Base-by-base conservation (phyloP, 1,140 invertebrate species). In the Solenopsis fugax region DNA sequence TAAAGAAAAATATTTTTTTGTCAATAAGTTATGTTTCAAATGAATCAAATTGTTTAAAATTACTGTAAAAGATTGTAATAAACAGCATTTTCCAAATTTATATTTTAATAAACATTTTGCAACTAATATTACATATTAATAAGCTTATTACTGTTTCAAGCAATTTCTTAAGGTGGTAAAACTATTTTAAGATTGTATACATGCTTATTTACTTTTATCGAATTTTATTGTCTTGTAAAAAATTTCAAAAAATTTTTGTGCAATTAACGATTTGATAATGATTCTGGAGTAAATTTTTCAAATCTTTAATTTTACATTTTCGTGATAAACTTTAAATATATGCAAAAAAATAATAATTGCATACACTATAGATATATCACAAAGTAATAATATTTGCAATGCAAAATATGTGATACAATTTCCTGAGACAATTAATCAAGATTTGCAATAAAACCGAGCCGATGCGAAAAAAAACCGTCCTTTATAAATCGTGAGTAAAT, bases 401-500 rank as follows among this genome's bases (percentile, higher is more conserved):
- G 12, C 54, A 37, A 54, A 75, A 77, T 62, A 62, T 41, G 29
- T 41, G 1, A 64, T 50, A 21, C 24, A n/a, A 52, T 52, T 45
- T n/a, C 10, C 62, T 21, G 16, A 52, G 16, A 41, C 37, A 52
- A 81, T 18, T 52, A 34, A 37, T 16, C 24, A 41, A 60, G 50
- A 41, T 52, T 21, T 41, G 12, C n/a, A 34, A 71, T 54, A 69
- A 52, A 50, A 45, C 2, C 29, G 10, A 58, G n/a, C 52, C 13
- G n/a, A 41, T 54, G n/a, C 5, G 24, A 54, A n/a, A 72, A 52
- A 78, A 78, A 78, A 50, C 3, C 18, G 37, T 60, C 16, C 21
- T 76, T 76, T 45, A 76, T 75, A 75, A 41, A 75, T 60, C 21
- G 41, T n/a, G 60, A 29, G 24, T 64, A 45, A 71, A 37, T 50